Conservation (phyloP, 2,888 invertebrate species). For the Oasisia sp. region DNA sequence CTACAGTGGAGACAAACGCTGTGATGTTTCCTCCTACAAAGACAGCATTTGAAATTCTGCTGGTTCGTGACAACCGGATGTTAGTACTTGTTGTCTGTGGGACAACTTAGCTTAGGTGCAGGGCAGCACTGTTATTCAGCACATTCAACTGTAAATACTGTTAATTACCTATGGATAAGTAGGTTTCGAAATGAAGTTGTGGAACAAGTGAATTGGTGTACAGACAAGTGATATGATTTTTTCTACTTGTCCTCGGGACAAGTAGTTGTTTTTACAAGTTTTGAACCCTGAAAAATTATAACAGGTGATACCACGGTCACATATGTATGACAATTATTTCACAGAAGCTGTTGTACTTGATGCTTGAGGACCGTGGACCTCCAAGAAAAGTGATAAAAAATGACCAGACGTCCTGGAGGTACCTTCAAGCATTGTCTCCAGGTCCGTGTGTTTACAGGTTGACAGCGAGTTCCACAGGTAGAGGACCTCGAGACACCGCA, state of each 20-base stretch:
- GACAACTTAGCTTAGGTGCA: too few relatives aligned
- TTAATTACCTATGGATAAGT: too few relatives aligned
- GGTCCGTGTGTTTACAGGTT: slow-evolving; percentile 50
- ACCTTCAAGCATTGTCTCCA: slow-evolving; percentile 56
- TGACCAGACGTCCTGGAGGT: too few relatives aligned
- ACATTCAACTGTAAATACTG: too few relatives aligned
- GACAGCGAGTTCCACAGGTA: slow-evolving; percentile 78
- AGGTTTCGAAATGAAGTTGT: too few relatives aligned
- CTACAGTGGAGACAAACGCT: neutral
- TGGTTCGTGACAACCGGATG: too few relatives aligned
- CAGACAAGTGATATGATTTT: too few relatives aligned
- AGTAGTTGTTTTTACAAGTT: neutral
- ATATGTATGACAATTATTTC: neutral
- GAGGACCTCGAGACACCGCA: slow-evolving; percentile 75
- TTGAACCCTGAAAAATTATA: neutral
- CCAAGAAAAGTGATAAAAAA: neutral
- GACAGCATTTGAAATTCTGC: too few relatives aligned
- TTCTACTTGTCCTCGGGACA: too few relatives aligned
- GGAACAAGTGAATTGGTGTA: too few relatives aligned
- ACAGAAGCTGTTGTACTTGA: neutral
- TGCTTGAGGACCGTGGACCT: neutral
- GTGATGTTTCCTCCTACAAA: neutral
- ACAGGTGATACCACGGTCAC: neutral
- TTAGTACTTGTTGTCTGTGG: too few relatives aligned
- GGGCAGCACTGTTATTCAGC: too few relatives aligned